Evolutionary conservation across 2,113 vertebrate genomes (phyloP).

Genomic region (Delphinus delphis): DNA sequence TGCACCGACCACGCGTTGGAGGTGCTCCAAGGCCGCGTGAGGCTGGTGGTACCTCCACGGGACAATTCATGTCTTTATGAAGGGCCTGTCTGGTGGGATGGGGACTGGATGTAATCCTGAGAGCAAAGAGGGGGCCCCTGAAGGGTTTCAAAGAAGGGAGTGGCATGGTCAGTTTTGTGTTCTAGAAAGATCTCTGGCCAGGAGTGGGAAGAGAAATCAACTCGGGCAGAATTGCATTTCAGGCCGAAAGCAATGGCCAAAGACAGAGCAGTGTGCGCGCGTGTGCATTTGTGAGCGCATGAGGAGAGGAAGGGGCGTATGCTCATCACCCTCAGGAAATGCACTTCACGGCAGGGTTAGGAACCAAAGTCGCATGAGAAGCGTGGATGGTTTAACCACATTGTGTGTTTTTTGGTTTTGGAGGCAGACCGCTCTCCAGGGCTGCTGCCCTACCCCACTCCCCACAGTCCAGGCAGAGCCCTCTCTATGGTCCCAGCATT

Average conservation of each 20-base stretch:
- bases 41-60: neutral
- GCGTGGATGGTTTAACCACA: neutral
- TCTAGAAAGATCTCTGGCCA: neutral
- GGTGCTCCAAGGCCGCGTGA: accelerated
- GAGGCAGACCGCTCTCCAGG: neutral
- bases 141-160: neutral
- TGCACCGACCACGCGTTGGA: neutral
- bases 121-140: neutral
- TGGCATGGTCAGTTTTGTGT: neutral
- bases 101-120: neutral
- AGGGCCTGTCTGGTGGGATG: neutral
- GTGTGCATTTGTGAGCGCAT: neutral
- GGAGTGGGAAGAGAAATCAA: neutral
- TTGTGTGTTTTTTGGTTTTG: neutral
- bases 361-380: neutral
- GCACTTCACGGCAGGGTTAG: neutral
- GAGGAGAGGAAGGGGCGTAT: neutral
- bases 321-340: neutral
- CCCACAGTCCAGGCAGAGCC: neutral
- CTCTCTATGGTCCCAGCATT: neutral
- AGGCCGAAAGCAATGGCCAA: neutral
- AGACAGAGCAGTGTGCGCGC: neutral
- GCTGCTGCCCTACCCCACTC: accelerated
- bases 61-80: neutral
- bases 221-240: neutral